Evolutionary conservation across 1,140 invertebrate genomes (phyloP).

Genomic region (Tetragnatha versicolor): DNA sequence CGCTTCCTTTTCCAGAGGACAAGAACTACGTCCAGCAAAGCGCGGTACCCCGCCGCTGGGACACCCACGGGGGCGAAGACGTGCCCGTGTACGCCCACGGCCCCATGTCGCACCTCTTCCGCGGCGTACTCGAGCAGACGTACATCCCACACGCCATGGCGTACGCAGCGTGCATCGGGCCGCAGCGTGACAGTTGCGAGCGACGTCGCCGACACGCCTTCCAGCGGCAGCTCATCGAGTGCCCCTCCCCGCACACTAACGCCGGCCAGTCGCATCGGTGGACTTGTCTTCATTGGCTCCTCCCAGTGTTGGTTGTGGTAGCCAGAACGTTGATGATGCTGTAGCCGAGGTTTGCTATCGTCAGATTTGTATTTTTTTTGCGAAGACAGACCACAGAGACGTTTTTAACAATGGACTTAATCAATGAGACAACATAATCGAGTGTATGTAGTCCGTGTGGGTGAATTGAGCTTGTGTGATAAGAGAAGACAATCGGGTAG

Average conservation of each 20-base stretch:
- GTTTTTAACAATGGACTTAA: too few relatives aligned
- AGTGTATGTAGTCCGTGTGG: too few relatives aligned
- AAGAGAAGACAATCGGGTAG: too few relatives aligned
- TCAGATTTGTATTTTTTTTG: too few relatives aligned
- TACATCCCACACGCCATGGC: constrained; percentile 87
- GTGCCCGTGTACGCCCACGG: constrained; percentile 72
- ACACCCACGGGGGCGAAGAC: constrained; percentile 80
- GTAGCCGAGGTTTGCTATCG: too few relatives aligned
- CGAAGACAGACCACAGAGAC: too few relatives aligned
- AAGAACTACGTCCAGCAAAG: constrained; percentile 50
- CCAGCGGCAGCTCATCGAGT: constrained; percentile 28
- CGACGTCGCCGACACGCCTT: background rate
- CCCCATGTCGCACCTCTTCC: constrained; percentile 86
- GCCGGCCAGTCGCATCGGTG: background rate
- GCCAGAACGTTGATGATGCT: too few relatives aligned
- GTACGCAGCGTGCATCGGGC: constrained; percentile 65
- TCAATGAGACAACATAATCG: too few relatives aligned
- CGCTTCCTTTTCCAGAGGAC: constrained; percentile 32
- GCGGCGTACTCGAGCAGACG: constrained; percentile 88
- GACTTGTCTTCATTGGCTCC: too few relatives aligned
- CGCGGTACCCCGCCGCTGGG: constrained; percentile 43
- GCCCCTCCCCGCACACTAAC: constrained; percentile 26
- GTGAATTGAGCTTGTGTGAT: too few relatives aligned
- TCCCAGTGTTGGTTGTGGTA: too few relatives aligned
- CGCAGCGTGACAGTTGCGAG: constrained; percentile 53